A percentile compares a stretch with the other conserved stretches of the same genome.
Evolutionary conservation across 2,113 vertebrate species (phyloP).

Genomic region (Shinisaurus crocodilurus): DNA sequence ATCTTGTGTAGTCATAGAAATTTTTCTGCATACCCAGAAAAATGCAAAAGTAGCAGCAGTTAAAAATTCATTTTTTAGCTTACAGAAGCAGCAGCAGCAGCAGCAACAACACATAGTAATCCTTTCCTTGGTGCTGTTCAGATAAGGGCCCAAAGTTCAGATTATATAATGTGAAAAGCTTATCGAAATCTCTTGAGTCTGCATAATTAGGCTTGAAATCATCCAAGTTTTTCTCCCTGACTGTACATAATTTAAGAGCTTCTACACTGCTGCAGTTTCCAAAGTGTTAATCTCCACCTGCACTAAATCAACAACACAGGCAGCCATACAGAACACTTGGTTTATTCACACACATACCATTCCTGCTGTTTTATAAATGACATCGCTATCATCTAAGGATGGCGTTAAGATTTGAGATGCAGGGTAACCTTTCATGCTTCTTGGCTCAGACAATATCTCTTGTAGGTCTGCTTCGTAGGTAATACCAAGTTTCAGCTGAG

Average conservation of each 20-base stretch:
- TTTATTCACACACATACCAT: slow-evolving; percentile 25
- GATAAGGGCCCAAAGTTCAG: slow-evolving; percentile 66
- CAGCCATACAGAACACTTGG: slow-evolving; percentile 1
- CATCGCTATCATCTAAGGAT: not conserved
- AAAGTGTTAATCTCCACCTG: slow-evolving; percentile 51
- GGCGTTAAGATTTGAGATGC: slow-evolving; percentile 41
- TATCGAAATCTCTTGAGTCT: slow-evolving; percentile 48
- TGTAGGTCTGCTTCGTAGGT: slow-evolving; percentile 22
- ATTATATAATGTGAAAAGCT: slow-evolving; percentile 55
- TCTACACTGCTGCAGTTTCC: slow-evolving; percentile 41
- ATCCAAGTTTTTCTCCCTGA: slow-evolving; percentile 49
- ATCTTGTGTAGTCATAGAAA: not conserved
- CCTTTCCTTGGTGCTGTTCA: slow-evolving; percentile 48
- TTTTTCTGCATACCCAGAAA: not conserved
- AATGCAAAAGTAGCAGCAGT: slow-evolving; percentile 32
- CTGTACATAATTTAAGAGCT: slow-evolving; percentile 20
- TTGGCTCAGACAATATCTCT: slow-evolving; percentile 46
- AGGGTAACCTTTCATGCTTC: slow-evolving; percentile 47
- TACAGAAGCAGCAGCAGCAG: slow-evolving; percentile 34
- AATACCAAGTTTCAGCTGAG: slow-evolving; percentile 45
- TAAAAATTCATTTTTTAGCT: slow-evolving; percentile 47
- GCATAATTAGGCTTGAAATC: slow-evolving; percentile 62
- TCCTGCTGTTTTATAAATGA: slow-evolving; percentile 52
- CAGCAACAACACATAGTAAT: slow-evolving; percentile 32
- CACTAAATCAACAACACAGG: slow-evolving; percentile 42